These are phyloP conservation scores for Ptyas mucosa DNA, from an alignment of 2,113 vertebrate species.

Conservation along the genomic window DNA sequence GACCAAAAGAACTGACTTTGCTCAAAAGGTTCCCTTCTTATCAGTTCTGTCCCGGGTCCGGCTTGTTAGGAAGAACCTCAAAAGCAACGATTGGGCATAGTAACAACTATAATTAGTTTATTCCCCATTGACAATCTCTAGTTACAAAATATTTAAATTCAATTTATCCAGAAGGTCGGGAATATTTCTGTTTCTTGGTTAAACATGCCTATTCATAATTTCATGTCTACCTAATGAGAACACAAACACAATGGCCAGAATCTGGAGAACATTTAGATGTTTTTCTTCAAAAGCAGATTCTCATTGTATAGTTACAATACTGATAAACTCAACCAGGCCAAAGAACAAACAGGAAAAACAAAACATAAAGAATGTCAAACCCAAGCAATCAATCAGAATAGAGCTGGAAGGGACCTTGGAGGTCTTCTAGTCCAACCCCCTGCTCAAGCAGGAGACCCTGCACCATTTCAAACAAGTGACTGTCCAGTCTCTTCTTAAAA, in stretches of 20 bases:
- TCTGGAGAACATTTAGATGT: background rate
- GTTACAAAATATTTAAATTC: slow-evolving; percentile 15
- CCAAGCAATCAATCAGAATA: background rate
- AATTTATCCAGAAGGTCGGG: background rate
- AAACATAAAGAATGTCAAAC: background rate
- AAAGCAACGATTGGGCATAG: slow-evolving; percentile 43
- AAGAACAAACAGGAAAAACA: background rate
- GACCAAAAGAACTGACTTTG: background rate
- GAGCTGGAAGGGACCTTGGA: no score
- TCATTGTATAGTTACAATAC: background rate
- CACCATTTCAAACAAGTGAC: no score
- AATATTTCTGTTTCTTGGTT: slow-evolving; percentile 1
- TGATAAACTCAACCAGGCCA: background rate
- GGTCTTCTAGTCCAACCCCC: no score
- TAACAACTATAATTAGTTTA: slow-evolving; percentile 44
- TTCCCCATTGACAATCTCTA: background rate
- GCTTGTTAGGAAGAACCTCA: slow-evolving; percentile 27
- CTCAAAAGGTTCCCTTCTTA: slow-evolving; percentile 23
- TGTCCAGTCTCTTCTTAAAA: no score
- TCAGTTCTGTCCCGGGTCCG: slow-evolving; percentile 33
- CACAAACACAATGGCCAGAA: background rate
- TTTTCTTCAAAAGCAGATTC: background rate
- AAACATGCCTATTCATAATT: slow-evolving; percentile 2
- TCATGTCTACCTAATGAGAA: background rate
- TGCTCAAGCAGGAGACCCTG: no score